A percentile compares a stretch with the other conserved stretches of the same genome.
Conservation (phyloP, 1,140 invertebrate genomes). For the Campoletis sonorensis region DNA sequence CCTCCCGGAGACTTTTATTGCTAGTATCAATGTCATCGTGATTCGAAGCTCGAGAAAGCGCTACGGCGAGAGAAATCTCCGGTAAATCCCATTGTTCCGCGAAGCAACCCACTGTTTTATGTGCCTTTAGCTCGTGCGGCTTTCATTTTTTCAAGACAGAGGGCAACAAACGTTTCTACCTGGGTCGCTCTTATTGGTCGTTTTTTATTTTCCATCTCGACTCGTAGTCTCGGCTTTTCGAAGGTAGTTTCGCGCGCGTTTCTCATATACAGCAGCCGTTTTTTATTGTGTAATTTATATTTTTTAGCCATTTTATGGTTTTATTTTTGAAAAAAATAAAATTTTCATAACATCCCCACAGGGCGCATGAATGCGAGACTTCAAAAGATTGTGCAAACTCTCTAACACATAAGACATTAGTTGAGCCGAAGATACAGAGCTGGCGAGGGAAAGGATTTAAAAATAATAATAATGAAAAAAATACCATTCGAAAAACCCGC, state of each 20-base stretch:
- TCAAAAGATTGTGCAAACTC: background rate
- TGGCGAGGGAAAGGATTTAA: conserved; percentile 29
- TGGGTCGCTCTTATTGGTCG: conserved; percentile 7
- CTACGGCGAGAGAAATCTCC: conserved; percentile 32
- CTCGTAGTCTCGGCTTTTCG: background rate
- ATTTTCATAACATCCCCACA: conserved; percentile 50
- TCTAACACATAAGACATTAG: background rate
- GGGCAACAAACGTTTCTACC: too few relatives aligned
- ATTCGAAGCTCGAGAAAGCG: conserved; percentile 41
- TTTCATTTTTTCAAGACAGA: conserved; percentile 51
- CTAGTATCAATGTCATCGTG: conserved; percentile 57
- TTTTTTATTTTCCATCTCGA: background rate
- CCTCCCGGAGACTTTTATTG: conserved; percentile 56
- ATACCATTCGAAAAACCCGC: conserved; percentile 35
- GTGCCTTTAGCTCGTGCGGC: conserved; percentile 36
- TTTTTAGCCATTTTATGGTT: background rate
- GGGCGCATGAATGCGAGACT: conserved; percentile 15
- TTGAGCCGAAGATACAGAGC: conserved; percentile 6
- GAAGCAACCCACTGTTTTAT: conserved; percentile 30
- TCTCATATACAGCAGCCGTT: conserved; percentile 53
- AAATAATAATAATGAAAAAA: conserved; percentile 31
- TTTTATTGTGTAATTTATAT: conserved; percentile 50
- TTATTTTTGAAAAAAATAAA: too few relatives aligned
- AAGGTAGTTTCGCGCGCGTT: conserved; percentile 57
- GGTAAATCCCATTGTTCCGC: conserved; percentile 48